Conservation (phyloP, 2,113 vertebrate genomes). For the Motacilla tschutschensis region DNA sequence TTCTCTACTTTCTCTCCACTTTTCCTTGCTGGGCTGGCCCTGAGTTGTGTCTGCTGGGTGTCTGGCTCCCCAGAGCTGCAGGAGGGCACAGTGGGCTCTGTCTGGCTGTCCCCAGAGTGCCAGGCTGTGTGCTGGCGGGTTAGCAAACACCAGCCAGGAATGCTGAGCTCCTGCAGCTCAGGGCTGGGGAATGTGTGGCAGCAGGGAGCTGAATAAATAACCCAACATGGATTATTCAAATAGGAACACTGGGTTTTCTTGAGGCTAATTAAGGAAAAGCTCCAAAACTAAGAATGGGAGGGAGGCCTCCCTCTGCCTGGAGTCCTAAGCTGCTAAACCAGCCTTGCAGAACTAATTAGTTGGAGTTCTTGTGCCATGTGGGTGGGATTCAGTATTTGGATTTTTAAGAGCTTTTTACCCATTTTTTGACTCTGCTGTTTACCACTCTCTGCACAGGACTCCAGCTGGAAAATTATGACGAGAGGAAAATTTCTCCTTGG, state of each 20-base stretch:
- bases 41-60: not conserved
- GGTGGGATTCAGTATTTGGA: constrained; percentile 31
- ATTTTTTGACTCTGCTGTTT: constrained; percentile 37
- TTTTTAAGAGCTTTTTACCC: constrained; percentile 40
- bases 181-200: constrained; percentile 38
- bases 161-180: constrained; percentile 32
- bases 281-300: constrained; percentile 17
- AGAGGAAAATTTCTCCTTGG: not conserved
- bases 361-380: constrained; percentile 21
- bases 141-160: not conserved
- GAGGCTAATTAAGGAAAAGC: constrained; percentile 66
- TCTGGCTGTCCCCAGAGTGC: constrained; percentile 1
- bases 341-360: constrained; percentile 64
- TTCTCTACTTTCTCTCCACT: not conserved
- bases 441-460: not conserved
- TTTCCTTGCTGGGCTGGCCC: not conserved
- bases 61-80: not conserved
- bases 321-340: constrained; percentile 34
- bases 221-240: constrained; percentile 61
- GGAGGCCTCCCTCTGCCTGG: constrained; percentile 14
- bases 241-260: constrained; percentile 45
- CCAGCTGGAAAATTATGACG: constrained; percentile 19
- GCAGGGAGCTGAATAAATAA: constrained; percentile 69
- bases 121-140: not conserved
- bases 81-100: not conserved